Conservation (phyloP, 2,797 vertebrate genomes). For the Falco rusticolus region DNA sequence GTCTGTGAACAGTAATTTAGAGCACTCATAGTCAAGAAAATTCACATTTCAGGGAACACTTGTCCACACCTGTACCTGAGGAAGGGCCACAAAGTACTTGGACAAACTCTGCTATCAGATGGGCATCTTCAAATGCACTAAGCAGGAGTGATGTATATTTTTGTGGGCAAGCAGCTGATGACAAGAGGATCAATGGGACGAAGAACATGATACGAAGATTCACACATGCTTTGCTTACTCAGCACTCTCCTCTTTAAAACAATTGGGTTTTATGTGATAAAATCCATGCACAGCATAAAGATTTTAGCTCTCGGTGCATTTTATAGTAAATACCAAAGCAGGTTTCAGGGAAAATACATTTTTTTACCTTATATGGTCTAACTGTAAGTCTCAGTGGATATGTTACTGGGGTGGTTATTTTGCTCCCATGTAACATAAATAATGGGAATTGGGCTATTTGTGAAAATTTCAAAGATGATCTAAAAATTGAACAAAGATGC, state of each 20-base stretch:
- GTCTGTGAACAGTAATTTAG: neutral
- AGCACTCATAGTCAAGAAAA: neutral
- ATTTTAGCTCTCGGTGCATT: conserved; percentile 5
- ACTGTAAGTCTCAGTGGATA: neutral
- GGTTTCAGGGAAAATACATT: conserved; percentile 48
- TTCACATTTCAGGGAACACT: neutral
- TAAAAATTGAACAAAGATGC: neutral
- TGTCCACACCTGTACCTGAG: neutral
- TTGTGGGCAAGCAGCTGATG: neutral
- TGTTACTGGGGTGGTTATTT: conserved; percentile 10
- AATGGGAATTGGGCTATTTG: neutral
- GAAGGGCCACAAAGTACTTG: neutral
- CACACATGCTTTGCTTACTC: neutral
- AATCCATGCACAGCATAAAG: neutral
- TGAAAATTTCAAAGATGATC: neutral
- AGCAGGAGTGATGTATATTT: neutral
- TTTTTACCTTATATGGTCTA: conserved; percentile 63
- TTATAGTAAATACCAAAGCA: conserved; percentile 25
- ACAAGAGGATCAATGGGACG: neutral
- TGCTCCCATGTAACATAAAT: neutral
- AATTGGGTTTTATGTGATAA: neutral
- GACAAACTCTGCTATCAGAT: neutral
- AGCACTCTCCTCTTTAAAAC: neutral
- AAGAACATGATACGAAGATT: neutral
- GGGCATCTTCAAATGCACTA: neutral